A percentile compares a stretch with the other conserved stretches of the same genome.
phyloP scores from a whole-genome alignment of 2,888 invertebrate genomes.

The Ethmia dodecea region DNA sequence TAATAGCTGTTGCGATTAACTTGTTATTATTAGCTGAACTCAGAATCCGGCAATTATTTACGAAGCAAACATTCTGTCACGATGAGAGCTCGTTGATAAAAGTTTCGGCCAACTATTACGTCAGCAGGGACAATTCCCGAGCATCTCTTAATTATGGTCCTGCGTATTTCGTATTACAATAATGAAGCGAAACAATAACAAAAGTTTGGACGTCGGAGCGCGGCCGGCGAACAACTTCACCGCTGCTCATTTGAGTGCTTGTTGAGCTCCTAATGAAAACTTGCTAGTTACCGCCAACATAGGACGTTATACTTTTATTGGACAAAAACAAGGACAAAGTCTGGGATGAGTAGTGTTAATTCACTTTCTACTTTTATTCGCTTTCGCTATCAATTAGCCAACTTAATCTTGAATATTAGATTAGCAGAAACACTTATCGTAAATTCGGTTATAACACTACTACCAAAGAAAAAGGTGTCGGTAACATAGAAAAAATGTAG shows the following conservation, averaged over 20 bases:
- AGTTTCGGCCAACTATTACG: slow-evolving; percentile 61
- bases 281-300: slow-evolving; percentile 59
- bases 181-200: slow-evolving; percentile 75
- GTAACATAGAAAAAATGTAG: slow-evolving; percentile 40
- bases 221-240: slow-evolving; percentile 55
- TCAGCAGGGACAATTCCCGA: slow-evolving; percentile 60
- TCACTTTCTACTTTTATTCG: slow-evolving; percentile 24
- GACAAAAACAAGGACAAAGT: slow-evolving; percentile 41
- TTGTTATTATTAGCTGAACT: slow-evolving; percentile 51
- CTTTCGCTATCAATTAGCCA: slow-evolving; percentile 8
- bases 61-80: slow-evolving; percentile 56
- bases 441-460: slow-evolving; percentile 31
- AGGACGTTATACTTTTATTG: slow-evolving; percentile 58
- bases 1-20: slow-evolving; percentile 51
- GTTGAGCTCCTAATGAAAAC: slow-evolving; percentile 70
- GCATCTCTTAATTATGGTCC: slow-evolving; percentile 72
- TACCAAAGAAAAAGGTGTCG: slow-evolving; percentile 26
- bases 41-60: slow-evolving; percentile 55
- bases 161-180: slow-evolving; percentile 74
- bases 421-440: slow-evolving; percentile 32
- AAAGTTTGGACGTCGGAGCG: slow-evolving; percentile 66
- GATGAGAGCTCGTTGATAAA: slow-evolving; percentile 54
- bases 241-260: slow-evolving; percentile 69
- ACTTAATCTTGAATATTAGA: slow-evolving; percentile 8
- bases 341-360: slow-evolving; percentile 31